A percentile compares a stretch with the other conserved stretches of the same genome.
These are phyloP conservation scores for Cynopterus brachyotis DNA, from an alignment of 2,113 vertebrate species.

Conservation along the genomic window DNA sequence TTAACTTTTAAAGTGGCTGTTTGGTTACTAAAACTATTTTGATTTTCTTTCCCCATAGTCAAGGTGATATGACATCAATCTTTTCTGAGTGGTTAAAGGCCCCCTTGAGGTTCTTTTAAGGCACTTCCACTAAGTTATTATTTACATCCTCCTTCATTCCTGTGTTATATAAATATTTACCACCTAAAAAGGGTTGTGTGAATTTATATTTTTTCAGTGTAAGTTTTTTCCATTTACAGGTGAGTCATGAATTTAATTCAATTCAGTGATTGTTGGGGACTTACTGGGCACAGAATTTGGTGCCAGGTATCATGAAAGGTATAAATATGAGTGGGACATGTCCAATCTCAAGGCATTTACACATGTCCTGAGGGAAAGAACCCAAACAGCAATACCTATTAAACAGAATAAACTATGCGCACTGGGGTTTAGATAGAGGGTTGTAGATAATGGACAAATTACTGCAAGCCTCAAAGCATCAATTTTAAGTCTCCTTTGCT, in stretches of 20 bases:
- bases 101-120: background rate
- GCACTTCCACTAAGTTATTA: background rate
- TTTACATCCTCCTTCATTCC: background rate
- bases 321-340: background rate
- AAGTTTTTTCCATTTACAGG: background rate
- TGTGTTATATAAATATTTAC: constrained; percentile 12
- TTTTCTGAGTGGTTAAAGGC: background rate
- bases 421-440: background rate
- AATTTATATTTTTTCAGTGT: constrained; percentile 37
- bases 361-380: background rate
- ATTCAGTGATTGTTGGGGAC: background rate
- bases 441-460: background rate
- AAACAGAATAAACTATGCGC: background rate
- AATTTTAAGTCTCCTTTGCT: background rate
- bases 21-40: constrained; percentile 52
- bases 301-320: background rate
- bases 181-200: background rate
- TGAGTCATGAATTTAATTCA: constrained; percentile 20
- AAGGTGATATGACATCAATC: constrained; percentile 21
- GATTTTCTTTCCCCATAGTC: constrained; percentile 31
- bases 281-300: background rate
- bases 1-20: constrained; percentile 65
- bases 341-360: background rate
- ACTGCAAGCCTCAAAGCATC: background rate
- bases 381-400: background rate